Evolutionary conservation across 2,797 vertebrate genomes (phyloP).

Genomic region (Manis javanica): DNA sequence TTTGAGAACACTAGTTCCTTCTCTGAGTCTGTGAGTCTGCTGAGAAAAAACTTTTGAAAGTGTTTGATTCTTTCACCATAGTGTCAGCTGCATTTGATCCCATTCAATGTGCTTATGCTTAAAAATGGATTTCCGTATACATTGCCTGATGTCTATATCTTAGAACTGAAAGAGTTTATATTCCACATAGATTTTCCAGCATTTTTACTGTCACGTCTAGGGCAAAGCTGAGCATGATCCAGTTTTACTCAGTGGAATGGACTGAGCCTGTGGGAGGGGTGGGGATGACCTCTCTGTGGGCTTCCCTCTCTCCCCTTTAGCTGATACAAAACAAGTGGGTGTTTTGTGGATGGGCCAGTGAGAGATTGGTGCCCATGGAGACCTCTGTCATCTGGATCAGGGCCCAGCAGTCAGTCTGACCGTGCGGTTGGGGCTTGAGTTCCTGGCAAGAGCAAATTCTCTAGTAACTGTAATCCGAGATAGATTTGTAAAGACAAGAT

Average conservation of each 20-base stretch:
- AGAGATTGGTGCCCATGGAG: neutral
- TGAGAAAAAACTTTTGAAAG: slow-evolving; percentile 18
- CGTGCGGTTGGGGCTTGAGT: neutral
- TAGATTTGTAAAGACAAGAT: neutral
- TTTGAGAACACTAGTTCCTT: no score
- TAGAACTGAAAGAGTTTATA: neutral
- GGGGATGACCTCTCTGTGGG: neutral
- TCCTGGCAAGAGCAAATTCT: neutral
- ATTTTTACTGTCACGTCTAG: slow-evolving; percentile 1
- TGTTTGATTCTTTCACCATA: slow-evolving; percentile 47
- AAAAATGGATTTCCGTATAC: slow-evolving; percentile 28
- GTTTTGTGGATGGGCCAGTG: neutral
- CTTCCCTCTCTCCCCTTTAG: neutral
- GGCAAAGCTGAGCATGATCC: neutral
- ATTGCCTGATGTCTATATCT: slow-evolving; percentile 16
- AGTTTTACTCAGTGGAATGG: neutral
- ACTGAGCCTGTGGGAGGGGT: neutral
- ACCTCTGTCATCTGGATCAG: neutral
- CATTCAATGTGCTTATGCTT: slow-evolving; percentile 15
- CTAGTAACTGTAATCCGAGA: neutral
- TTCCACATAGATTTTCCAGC: slow-evolving; percentile 33
- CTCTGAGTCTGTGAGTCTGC: no score
- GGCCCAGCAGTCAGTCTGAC: neutral
- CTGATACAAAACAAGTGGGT: neutral
- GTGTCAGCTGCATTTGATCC: slow-evolving; percentile 10